Evolutionary conservation across 2,888 invertebrate species (phyloP).

Genomic region (Sylvicola cinctus): DNA sequence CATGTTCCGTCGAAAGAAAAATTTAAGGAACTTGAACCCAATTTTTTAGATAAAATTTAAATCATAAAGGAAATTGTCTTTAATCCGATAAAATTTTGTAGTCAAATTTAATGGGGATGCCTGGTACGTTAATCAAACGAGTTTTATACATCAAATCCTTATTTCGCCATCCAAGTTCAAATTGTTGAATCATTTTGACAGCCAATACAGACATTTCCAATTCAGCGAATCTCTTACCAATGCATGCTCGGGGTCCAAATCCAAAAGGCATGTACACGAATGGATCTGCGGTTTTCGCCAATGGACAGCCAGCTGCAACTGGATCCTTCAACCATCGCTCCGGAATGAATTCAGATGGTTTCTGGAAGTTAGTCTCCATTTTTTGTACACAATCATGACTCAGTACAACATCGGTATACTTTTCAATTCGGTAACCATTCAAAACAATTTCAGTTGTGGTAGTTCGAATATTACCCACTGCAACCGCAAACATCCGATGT

Average conservation of each 20-base stretch:
- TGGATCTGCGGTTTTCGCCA: constrained; percentile 11
- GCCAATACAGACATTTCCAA: constrained; percentile 40
- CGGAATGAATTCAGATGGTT: constrained; percentile 41
- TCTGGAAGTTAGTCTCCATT: constrained; percentile 39
- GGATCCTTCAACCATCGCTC: constrained; percentile 44
- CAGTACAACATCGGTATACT: constrained; percentile 47
- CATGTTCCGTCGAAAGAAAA: too few relatives aligned
- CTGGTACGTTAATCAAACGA: background rate
- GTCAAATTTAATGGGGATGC: background rate
- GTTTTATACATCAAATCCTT: background rate
- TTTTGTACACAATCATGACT: too few relatives aligned
- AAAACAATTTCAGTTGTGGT: constrained; percentile 33
- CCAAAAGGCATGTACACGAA: constrained; percentile 39
- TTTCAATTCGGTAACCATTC: constrained; percentile 39
- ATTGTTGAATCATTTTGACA: constrained; percentile 13
- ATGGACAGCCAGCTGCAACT: constrained; percentile 2
- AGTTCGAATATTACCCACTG: constrained; percentile 32
- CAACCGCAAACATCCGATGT: constrained; percentile 36
- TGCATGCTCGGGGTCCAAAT: constrained; percentile 45
- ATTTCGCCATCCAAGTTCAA: background rate
- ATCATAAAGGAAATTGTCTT: too few relatives aligned
- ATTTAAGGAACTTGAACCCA: too few relatives aligned
- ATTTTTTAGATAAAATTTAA: too few relatives aligned
- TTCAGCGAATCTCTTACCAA: constrained; percentile 53
- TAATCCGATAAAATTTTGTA: too few relatives aligned